Conservation (phyloP, 2,797 vertebrate genomes). For the Xiphorhynchus erythropygius region DNA sequence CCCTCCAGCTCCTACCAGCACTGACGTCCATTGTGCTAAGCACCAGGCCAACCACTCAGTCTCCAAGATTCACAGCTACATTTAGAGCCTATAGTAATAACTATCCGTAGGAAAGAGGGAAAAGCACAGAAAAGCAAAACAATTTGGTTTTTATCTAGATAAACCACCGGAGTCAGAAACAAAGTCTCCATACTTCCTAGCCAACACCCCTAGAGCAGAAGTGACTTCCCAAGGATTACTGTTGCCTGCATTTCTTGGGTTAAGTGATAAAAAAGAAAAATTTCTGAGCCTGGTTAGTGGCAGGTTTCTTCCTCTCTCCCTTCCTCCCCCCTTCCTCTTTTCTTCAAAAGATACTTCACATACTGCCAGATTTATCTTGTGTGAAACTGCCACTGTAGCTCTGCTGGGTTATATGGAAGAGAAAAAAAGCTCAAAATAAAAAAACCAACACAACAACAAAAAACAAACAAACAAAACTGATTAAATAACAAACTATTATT, state of each 20-base stretch:
- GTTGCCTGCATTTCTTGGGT: background rate
- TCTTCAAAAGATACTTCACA: background rate
- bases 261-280: background rate
- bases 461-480: background rate
- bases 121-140: background rate
- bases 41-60: background rate
- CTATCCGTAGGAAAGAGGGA: accelerated
- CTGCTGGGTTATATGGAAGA: background rate
- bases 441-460: background rate
- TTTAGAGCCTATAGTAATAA: background rate
- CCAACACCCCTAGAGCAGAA: background rate
- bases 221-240: background rate
- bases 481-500: background rate
- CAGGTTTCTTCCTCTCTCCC: background rate
- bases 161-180: background rate
- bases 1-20: background rate
- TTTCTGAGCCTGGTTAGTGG: background rate
- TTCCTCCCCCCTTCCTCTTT: background rate
- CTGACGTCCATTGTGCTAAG: accelerated
- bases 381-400: background rate
- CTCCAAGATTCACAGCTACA: background rate
- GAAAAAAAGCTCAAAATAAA: background rate
- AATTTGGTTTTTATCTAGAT: background rate
- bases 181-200: background rate
- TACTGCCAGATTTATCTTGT: conserved; percentile 20